Base-by-base conservation (phyloP, 1,140 invertebrate genomes). In the Drosophila tropicalis region DNA sequence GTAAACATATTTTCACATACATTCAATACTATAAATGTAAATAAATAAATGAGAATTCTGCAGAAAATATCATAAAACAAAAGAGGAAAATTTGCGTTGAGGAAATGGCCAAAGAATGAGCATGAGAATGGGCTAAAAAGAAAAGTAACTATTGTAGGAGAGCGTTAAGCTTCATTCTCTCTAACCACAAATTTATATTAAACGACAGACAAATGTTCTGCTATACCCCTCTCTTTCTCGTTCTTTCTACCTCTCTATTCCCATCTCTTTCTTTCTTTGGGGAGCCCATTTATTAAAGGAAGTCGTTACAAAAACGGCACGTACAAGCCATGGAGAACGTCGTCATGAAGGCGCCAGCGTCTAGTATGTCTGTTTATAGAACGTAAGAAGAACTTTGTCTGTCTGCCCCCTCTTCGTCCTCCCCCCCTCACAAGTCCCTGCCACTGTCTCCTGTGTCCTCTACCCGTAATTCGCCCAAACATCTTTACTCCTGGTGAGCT, bases 241-340 rank as follows among this genome's bases (percentile, higher is more conserved):
- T 29, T 29, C 29, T 29, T 29, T 29, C 29, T 5, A 29, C 29
- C 29, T 29, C 29, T 5, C 0, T 29, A 5, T 5, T 29, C 15
- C 15, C 34, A 34, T 79, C 34, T 51, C 40, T 51, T 22, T 66
- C 55, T 39, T 51, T 60, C 65, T 61, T 64, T 77, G 73, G 72
- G 70, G 44, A 51, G 44, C 17, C 67, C 81, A 84, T 81, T 67
- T 84, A 74, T 74, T 78, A 67, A 81, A 81, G 81, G 73, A 84
- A 84, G 81, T 84, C 81, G 81, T 84, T 85, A 74, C 81, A 62
- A 86, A 86, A 81, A 82, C 72, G 81, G 81, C 81, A 84, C 81
- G 81, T 84, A 85, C 70, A 66, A 62, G 44, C 44, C 72, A 70
- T 76, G 66, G 62, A 76, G 81, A 81, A 84, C 81, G 81, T 84